Conservation (phyloP, 2,113 vertebrate genomes). For the Plectropomus leopardus region DNA sequence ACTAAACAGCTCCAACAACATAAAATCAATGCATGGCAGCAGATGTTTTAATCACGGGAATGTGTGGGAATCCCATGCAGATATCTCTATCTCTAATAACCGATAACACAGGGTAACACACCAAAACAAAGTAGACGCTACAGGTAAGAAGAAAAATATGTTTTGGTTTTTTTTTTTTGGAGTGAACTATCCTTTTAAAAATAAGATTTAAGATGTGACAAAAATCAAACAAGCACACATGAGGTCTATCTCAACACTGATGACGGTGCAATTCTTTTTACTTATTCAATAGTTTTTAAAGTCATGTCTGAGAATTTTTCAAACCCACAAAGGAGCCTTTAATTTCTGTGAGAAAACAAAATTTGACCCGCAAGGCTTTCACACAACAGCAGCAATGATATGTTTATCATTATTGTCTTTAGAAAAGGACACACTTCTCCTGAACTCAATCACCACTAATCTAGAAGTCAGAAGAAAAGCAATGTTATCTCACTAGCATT, state of each 20-base stretch:
- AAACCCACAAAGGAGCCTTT: constrained; percentile 11
- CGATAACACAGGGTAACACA: no score
- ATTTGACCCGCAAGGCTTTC: not conserved
- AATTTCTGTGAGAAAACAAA: not conserved
- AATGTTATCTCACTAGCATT: constrained; percentile 10
- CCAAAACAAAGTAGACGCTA: no score
- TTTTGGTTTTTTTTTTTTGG: no score
- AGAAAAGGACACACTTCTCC: not conserved
- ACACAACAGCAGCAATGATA: not conserved
- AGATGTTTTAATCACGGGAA: no score
- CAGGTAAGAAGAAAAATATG: no score
- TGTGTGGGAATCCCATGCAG: no score
- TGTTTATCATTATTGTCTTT: not conserved
- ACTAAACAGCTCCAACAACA: no score
- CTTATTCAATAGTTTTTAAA: not conserved
- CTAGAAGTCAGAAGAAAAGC: not conserved
- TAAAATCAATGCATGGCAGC: no score
- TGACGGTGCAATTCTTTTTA: not conserved
- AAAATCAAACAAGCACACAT: not conserved
- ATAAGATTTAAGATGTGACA: not conserved
- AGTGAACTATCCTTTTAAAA: no score
- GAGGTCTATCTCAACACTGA: not conserved
- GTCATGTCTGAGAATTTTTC: not conserved
- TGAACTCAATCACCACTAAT: constrained; percentile 1
- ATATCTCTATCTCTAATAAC: no score